These are phyloP conservation scores for Agrochola litura DNA, from an alignment of 2,888 invertebrate genomes.

Conservation along the genomic window DNA sequence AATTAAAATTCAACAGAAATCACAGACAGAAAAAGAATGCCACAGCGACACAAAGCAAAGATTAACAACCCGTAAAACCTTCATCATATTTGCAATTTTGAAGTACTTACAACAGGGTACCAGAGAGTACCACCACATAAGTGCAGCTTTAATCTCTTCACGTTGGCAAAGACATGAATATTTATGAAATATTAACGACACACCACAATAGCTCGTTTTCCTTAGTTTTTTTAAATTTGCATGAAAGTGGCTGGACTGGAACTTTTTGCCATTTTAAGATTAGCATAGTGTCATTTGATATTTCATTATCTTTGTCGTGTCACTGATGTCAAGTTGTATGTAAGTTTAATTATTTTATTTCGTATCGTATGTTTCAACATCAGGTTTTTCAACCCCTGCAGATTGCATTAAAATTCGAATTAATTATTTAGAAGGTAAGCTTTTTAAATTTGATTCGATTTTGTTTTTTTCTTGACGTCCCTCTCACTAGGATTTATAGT, in stretches of 20 bases:
- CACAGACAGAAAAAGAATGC: background rate
- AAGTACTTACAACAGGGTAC: slow-evolving; percentile 11
- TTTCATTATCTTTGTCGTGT: slow-evolving; percentile 10
- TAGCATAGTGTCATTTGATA: slow-evolving; percentile 21
- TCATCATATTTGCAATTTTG: slow-evolving; percentile 33
- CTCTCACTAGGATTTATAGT: background rate
- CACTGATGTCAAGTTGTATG: background rate
- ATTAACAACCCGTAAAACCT: slow-evolving; percentile 26
- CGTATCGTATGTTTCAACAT: background rate
- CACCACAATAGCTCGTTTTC: slow-evolving; percentile 44
- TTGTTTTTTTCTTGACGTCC: background rate
- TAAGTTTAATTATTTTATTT: background rate
- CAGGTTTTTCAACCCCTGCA: background rate
- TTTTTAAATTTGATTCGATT: too few relatives aligned
- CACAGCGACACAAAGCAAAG: background rate
- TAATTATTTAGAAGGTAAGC: background rate
- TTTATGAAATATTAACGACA: slow-evolving; percentile 59
- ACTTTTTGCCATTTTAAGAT: slow-evolving; percentile 22
- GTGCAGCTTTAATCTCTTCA: slow-evolving; percentile 58
- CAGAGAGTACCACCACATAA: slow-evolving; percentile 32
- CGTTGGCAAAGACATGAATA: slow-evolving; percentile 51
- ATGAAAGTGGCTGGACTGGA: slow-evolving; percentile 27
- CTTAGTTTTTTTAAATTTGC: slow-evolving; percentile 45
- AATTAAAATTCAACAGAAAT: background rate
- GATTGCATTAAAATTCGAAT: background rate